Evolutionary conservation across 2,797 vertebrate genomes (phyloP).

Genomic region (Sphenopsis melanotis): DNA sequence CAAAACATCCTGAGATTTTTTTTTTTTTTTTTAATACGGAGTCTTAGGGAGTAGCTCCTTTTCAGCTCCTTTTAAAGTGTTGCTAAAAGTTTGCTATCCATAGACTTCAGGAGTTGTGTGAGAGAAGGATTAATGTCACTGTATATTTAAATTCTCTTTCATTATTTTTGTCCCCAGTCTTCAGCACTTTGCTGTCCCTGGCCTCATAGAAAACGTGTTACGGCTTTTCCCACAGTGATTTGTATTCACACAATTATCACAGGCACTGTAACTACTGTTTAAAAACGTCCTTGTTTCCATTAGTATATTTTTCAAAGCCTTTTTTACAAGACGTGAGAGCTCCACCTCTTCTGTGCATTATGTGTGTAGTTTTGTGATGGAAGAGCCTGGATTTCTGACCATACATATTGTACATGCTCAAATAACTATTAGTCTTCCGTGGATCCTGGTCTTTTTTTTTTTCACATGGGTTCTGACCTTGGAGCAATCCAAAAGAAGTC

Average conservation of each 20-base stretch:
- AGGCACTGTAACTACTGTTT: neutral
- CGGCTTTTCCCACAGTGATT: neutral
- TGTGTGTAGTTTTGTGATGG: neutral
- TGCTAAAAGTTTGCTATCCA: neutral
- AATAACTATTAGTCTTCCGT: neutral
- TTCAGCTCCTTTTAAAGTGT: neutral
- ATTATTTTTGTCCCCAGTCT: neutral
- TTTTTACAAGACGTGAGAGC: neutral
- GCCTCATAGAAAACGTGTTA: neutral
- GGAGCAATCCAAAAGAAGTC: neutral
- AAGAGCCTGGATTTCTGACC: neutral
- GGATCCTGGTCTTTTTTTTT: neutral
- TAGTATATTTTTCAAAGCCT: neutral
- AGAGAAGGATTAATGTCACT: neutral
- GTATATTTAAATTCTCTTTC: neutral
- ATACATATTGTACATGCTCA: neutral
- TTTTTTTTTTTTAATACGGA: neutral
- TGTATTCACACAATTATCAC: neutral
- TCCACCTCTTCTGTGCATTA: neutral
- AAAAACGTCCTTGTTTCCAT: neutral
- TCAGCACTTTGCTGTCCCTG: neutral
- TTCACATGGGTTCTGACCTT: neutral
- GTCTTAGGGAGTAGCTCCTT: neutral
- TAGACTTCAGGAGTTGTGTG: fast-evolving
- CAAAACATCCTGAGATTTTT: neutral